Evolutionary conservation across 2,113 vertebrate species (phyloP).

Genomic region (Glareola pratincola): DNA sequence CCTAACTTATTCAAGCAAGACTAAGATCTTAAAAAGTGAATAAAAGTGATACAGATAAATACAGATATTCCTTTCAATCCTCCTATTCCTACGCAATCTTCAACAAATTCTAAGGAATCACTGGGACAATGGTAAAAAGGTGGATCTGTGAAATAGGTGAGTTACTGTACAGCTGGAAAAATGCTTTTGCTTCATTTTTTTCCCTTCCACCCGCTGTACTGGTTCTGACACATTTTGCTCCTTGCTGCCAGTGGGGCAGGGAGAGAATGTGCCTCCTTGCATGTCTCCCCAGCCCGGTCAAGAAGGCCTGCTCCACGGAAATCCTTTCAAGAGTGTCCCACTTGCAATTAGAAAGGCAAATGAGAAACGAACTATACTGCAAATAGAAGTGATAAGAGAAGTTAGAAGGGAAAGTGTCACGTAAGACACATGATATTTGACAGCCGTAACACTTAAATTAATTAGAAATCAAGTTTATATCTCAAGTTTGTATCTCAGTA

Average conservation of each 20-base stretch:
- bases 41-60: not conserved
- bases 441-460: not conserved
- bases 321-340: not conserved
- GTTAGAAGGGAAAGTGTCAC: not conserved
- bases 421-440: not conserved
- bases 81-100: not conserved
- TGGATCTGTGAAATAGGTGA: not conserved
- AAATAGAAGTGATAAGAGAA: not conserved
- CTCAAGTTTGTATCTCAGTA: not conserved
- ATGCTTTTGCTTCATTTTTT: not conserved
- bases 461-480: conserved; percentile 7
- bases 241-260: not conserved
- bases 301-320: not conserved
- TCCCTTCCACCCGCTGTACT: not conserved
- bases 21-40: not conserved
- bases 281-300: not conserved
- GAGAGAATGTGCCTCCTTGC: accelerated
- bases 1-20: not conserved
- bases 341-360: conserved; percentile 20
- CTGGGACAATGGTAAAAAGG: not conserved
- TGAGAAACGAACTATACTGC: not conserved
- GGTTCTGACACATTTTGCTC: not conserved
- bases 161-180: not conserved
- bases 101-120: not conserved
- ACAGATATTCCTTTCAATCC: no score